Evolutionary conservation across 2,113 vertebrate species (phyloP).

Genomic region (Acanthisitta chloris): DNA sequence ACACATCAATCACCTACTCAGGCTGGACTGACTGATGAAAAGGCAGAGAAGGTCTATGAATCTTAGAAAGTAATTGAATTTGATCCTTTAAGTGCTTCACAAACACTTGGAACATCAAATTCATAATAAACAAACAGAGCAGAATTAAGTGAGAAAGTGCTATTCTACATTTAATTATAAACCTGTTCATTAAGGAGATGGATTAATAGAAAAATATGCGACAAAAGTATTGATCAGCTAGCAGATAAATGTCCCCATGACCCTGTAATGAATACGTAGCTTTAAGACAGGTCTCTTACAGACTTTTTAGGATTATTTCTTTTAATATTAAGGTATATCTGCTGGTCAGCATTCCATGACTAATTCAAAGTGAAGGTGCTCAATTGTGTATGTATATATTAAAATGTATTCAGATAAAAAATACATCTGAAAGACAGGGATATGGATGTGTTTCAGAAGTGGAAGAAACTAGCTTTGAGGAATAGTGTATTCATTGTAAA

Average conservation of each 20-base stretch:
- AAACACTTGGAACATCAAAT: neutral
- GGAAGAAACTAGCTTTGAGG: neutral
- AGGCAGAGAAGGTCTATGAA: neutral
- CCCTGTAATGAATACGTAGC: neutral
- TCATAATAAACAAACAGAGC: neutral
- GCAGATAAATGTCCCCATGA: neutral
- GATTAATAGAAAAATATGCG: neutral
- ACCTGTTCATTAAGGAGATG: neutral
- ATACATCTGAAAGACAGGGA: neutral
- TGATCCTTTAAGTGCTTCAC: neutral
- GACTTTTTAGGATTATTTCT: neutral
- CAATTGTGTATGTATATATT: neutral
- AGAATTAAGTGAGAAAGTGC: neutral
- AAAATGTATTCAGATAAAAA: conserved; percentile 15
- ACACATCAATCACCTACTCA: neutral
- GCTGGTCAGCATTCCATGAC: neutral
- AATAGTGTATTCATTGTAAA: neutral
- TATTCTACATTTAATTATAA: neutral
- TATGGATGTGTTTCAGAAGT: neutral
- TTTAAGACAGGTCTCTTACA: neutral
- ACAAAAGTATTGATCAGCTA: neutral
- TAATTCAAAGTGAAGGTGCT: neutral
- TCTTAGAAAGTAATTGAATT: neutral
- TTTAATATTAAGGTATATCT: too few species aligned
- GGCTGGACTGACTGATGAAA: neutral